Evolutionary conservation across 2,888 invertebrate genomes (phyloP).

Genomic region (Drymonia ruficornis): DNA sequence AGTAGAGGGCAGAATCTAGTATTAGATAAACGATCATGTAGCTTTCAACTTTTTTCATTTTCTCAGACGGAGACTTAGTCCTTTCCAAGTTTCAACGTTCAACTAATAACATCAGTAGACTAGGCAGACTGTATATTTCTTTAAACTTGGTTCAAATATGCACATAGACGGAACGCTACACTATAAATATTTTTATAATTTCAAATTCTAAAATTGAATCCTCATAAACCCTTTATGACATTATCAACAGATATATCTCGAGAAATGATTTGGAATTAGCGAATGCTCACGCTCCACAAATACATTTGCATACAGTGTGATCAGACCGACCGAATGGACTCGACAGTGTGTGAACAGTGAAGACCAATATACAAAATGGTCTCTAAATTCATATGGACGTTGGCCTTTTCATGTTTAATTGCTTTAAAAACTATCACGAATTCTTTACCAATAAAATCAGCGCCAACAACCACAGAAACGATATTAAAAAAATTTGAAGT

Average conservation of each 20-base stretch:
- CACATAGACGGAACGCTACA: too few relatives aligned
- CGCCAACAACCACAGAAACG: not conserved
- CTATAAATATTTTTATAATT: too few relatives aligned
- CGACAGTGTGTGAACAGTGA: constrained; percentile 1
- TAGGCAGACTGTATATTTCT: too few relatives aligned
- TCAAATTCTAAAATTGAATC: too few relatives aligned
- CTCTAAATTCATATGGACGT: not conserved
- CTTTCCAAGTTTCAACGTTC: too few relatives aligned
- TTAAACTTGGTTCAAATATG: too few relatives aligned
- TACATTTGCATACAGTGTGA: not conserved
- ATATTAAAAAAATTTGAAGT: not conserved
- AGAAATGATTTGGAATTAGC: not conserved
- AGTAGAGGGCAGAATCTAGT: too few relatives aligned
- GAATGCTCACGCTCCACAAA: not conserved
- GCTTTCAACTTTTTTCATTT: too few relatives aligned
- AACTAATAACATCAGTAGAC: too few relatives aligned
- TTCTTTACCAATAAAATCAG: constrained; percentile 1
- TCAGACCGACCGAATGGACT: not conserved
- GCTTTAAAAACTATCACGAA: not conserved
- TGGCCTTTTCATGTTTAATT: not conserved
- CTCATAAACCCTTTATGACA: not conserved
- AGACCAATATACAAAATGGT: not conserved
- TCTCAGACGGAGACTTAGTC: too few relatives aligned
- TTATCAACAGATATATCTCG: not conserved
- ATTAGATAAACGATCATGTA: too few relatives aligned